Evolutionary conservation across 2,113 vertebrate genomes (phyloP).

Genomic region (Trichechus manatus): DNA sequence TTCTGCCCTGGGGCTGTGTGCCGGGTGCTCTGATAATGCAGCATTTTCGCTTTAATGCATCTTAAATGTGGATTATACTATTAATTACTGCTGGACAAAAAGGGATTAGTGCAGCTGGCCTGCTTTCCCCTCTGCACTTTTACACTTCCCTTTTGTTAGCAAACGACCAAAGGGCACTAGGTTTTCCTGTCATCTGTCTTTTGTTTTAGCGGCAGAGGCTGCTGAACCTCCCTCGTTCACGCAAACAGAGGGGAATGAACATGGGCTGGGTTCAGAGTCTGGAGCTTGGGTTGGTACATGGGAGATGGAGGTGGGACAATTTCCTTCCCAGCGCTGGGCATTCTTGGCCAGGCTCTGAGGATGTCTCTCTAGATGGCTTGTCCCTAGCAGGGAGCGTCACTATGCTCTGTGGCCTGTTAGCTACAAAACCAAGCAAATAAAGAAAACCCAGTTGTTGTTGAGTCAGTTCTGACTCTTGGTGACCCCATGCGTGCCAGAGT

Average conservation of each 20-base stretch:
- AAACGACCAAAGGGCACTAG: constrained; percentile 61
- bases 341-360: background rate
- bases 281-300: background rate
- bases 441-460: background rate
- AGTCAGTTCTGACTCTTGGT: background rate
- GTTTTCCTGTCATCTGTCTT: constrained; percentile 72
- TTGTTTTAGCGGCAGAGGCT: constrained; percentile 63
- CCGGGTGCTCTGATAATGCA: constrained; percentile 55
- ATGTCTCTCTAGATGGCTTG: constrained; percentile 15
- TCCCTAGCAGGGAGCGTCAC: accelerated
- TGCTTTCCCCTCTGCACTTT: constrained; percentile 55
- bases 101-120: constrained; percentile 72
- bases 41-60: constrained; percentile 77
- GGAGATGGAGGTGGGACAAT: background rate
- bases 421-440: background rate
- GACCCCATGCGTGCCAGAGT: background rate
- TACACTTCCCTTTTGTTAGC: constrained; percentile 70
- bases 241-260: background rate
- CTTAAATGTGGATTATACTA: constrained; percentile 80
- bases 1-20: constrained; percentile 57
- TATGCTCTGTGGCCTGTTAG: background rate
- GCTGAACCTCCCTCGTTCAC: background rate
- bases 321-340: background rate
- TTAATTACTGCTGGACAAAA: constrained; percentile 81
- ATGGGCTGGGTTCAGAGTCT: background rate